Evolutionary conservation across 2,797 vertebrate species (phyloP).

Genomic region (Hyperoplus lanceolatus): DNA sequence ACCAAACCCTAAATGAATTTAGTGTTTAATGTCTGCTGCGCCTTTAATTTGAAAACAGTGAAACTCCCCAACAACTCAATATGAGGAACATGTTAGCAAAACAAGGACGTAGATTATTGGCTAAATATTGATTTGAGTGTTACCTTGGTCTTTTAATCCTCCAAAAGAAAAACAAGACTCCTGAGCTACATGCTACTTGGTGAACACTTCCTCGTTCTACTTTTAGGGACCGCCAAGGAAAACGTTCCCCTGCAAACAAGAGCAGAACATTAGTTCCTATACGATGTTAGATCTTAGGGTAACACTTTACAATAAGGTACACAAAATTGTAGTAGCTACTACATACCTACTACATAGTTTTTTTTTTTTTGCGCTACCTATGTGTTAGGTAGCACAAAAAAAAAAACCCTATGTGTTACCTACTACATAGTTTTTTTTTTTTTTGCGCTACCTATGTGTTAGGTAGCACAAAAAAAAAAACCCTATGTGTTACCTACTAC

Average conservation of each 20-base stretch:
- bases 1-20: background rate
- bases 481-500: no score
- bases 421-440: no score
- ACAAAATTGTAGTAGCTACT: no score
- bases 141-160: conserved; percentile 2
- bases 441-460: no score
- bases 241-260: conserved; percentile 52
- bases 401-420: no score
- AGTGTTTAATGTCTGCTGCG: background rate
- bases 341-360: no score
- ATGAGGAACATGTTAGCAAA: background rate
- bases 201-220: conserved; percentile 15
- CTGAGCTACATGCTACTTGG: conserved; percentile 1
- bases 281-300: background rate
- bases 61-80: accelerated
- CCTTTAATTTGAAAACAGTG: conserved; percentile 11
- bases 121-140: background rate
- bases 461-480: no score
- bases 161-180: background rate
- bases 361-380: no score
- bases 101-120: background rate
- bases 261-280: conserved; percentile 1
- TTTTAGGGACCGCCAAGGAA: background rate
- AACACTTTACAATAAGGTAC: no score
- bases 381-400: no score